Evolutionary conservation across 1,140 invertebrate genomes (phyloP).

Genomic region (Onthophagus taurus): DNA sequence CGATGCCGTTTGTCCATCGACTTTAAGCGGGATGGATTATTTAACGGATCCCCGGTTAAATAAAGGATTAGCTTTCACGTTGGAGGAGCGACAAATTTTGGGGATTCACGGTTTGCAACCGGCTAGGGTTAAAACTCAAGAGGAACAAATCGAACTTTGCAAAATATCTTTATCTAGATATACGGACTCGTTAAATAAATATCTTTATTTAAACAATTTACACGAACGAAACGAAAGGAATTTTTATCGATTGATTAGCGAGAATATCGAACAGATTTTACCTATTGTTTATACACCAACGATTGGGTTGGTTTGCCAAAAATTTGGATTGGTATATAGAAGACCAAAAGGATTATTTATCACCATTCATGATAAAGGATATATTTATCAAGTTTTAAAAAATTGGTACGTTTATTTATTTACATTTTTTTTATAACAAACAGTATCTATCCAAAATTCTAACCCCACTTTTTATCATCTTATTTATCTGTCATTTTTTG

Average conservation of each 20-base stretch:
- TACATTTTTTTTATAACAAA: too few species aligned
- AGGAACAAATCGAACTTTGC: conserved; percentile 71
- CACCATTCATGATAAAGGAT: neutral
- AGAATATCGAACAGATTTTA: neutral
- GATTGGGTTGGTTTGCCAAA: neutral
- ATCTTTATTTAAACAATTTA: too few species aligned
- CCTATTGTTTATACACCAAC: neutral
- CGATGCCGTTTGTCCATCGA: too few species aligned
- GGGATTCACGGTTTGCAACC: conserved; percentile 81
- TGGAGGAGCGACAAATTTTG: conserved; percentile 72
- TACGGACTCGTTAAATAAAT: neutral
- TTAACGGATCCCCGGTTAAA: too few species aligned
- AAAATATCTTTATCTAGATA: conserved; percentile 34
- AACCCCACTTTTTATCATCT: too few species aligned
- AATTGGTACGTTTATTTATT: too few species aligned
- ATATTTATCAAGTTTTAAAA: neutral
- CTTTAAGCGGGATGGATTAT: too few species aligned
- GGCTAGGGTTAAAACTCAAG: conserved; percentile 66
- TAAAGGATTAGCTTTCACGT: conserved; percentile 80
- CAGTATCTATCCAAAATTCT: too few species aligned
- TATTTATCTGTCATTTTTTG: too few species aligned
- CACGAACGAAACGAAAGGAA: too few species aligned
- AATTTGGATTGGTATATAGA: neutral
- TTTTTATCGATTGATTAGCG: too few species aligned
- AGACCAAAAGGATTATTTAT: neutral